Percentiles rank a stretch among this genome's conserved stretches.
phyloP scores from a whole-genome alignment of 1,140 invertebrate species.

The Polypedilum pembai region DNA sequence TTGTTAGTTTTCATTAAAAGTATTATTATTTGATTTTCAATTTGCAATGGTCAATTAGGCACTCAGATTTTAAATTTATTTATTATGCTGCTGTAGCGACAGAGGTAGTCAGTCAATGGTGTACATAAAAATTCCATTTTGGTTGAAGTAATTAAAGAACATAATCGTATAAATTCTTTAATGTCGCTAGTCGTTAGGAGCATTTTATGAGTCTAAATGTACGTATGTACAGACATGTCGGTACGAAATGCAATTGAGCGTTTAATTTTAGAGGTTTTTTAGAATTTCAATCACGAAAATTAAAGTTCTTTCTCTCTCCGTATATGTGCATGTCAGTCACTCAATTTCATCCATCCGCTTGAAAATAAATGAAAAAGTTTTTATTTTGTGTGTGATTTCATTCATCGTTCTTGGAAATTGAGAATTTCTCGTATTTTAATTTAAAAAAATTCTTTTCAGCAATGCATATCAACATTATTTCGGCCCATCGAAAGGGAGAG shows the following conservation, averaged over 20 bases:
- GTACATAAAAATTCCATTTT: background rate
- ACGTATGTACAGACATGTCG: no score
- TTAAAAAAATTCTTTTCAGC: background rate
- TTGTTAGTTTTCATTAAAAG: background rate
- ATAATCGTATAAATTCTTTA: constrained; percentile 7
- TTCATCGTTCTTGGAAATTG: background rate
- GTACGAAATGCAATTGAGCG: background rate
- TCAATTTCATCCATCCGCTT: constrained; percentile 1
- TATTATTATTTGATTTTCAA: background rate
- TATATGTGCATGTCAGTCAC: background rate
- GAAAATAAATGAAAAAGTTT: background rate
- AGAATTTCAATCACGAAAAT: constrained; percentile 13
- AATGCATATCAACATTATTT: background rate
- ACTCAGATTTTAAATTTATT: background rate
- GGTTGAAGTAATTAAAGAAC: background rate
- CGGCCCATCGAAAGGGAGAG: background rate
- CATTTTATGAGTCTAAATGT: no score
- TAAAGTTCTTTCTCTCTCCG: background rate
- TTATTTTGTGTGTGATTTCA: background rate
- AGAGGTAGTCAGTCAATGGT: background rate
- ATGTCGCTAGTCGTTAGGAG: background rate
- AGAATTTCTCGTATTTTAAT: background rate
- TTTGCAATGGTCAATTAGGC: background rate
- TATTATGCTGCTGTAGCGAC: background rate
- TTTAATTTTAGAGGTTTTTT: constrained; percentile 19